Base-by-base conservation (phyloP, 2,888 invertebrate genomes). In the Tupiocoris notatus region DNA sequence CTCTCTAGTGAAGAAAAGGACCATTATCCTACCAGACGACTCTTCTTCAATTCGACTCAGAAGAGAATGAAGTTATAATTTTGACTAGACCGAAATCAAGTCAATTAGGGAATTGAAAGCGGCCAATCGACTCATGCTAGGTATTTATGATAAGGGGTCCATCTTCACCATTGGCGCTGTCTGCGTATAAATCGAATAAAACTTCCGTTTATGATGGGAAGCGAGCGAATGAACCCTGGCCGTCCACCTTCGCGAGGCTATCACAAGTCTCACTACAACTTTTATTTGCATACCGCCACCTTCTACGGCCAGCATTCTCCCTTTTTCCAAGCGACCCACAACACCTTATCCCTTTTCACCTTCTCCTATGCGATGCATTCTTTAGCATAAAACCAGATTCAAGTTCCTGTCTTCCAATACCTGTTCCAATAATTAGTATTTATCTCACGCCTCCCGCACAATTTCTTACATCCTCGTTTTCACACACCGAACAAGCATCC, bases 341-440 rank as follows among this genome's bases (percentile, higher is more conserved):
- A n/a, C n/a, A n/a, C n/a, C n/a, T n/a, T n/a, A n/a, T 39, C 39
- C 39, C 39, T 39, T 12, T 39, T 12, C 39, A 12, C 39, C 39
- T 39, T 12, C 39, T 39, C 39, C 39, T 39, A 7, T 39, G 3
- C 6, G 39, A 39, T 39, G 12, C 39, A 3, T 39, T 39, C 39
- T 39, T 12, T 12, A 63, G 56, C n/a, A n/a, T n/a, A 17, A 73
- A 73, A 73, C 75, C 75, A 65, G 75, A 66, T 75, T 75, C 58
- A 54, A 39, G 6, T 39, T 12, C 39, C 12, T 12, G 39, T 12
- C 73, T 20, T 58, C 66, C 58, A n/a, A n/a, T 75, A 58, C 59
- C 16, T 59, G 66, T 75, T 75, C 75, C 65, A 65, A 75, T 75
- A 75, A 75, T 75, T 75, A 75, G 75, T 66, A 75, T 75, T 75